These are phyloP conservation scores for Rhea americana DNA, from an alignment of 2,113 vertebrate genomes.

Conservation along the genomic window DNA sequence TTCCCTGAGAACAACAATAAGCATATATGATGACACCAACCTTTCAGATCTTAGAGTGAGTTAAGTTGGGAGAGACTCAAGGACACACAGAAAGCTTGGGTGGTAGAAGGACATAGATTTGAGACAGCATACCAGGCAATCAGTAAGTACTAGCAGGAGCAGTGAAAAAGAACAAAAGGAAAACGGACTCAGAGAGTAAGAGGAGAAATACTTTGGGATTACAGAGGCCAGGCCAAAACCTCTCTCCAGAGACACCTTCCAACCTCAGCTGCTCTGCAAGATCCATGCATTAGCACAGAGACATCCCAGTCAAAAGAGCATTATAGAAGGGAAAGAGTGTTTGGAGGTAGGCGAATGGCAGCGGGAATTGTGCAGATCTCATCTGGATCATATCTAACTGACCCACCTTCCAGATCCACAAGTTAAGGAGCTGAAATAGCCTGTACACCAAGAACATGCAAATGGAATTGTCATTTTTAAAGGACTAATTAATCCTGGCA, in stretches of 20 bases:
- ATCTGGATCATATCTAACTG: not conserved
- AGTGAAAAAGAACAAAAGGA: too few relatives aligned
- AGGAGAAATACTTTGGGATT: too few relatives aligned
- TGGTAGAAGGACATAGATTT: too few relatives aligned
- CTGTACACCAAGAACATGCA: not conserved
- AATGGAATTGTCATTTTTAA: not conserved
- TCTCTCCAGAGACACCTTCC: not conserved
- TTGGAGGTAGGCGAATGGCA: not conserved
- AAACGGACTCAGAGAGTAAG: too few relatives aligned
- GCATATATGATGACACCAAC: not conserved
- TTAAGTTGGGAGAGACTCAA: too few relatives aligned
- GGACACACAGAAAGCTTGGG: too few relatives aligned
- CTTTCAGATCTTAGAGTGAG: too few relatives aligned
- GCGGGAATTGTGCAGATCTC: not conserved
- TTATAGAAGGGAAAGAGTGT: not conserved
- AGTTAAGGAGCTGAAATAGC: not conserved
- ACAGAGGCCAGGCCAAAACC: not conserved
- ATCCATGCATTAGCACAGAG: not conserved
- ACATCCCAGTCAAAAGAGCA: not conserved
- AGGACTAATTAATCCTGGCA: not conserved
- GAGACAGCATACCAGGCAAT: too few relatives aligned
- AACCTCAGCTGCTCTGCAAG: not conserved
- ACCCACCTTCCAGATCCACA: not conserved
- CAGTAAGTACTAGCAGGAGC: too few relatives aligned
- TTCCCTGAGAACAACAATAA: too few relatives aligned